Evolutionary conservation across 2,113 vertebrate genomes (phyloP), one percentile per base, ranked within the genome.

Genomic region (Actinemys pallida): DNA sequence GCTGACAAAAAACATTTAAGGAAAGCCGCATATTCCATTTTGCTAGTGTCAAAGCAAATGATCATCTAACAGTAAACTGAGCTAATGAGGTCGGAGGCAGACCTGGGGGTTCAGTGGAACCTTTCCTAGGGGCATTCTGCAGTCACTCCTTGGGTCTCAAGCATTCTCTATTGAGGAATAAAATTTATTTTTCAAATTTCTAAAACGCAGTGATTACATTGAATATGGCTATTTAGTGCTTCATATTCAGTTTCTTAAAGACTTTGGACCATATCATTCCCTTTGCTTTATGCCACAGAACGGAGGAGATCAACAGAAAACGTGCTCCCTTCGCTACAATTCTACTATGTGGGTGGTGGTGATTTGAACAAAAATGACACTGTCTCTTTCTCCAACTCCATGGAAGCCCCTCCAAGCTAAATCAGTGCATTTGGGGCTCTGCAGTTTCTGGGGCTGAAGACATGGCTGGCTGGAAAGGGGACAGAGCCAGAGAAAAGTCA

Each of bases 31-130:
- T 94, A 94, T 97, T 93, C 84, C 86, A 79, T 96, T 98, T 96
- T 98, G 96, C 93, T 90, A 87, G 14, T 3, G 96, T 97, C 96
- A 98, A 95, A 98, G 94, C 92, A 96, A 97, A 97, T 91, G 86
- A 95, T 88, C 95, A 85, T 93, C 95, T 39, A 84, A 93, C 0
- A 1, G 88, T 47, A 93, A 94, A 82, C 35, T 82, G 75, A 35
- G 88, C 53, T 96, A 98, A 97, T 47, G 90, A 97, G 93, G 89
- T 75, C 16, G 8, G 47, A 62, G 90, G 83, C 90, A 94, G 88
- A 95, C 47, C 27, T 87, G 62, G 65, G n/a, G 47, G 50, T 95
- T 87, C 6, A 84, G 47, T 87, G n/a, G 22, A 93, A 93, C 52
- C 50, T 89, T 92, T 95, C 81, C 81, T 56, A 78, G 91, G 90